Base-by-base conservation (phyloP, 2,797 vertebrate species). In the Crenuchus spilurus region DNA sequence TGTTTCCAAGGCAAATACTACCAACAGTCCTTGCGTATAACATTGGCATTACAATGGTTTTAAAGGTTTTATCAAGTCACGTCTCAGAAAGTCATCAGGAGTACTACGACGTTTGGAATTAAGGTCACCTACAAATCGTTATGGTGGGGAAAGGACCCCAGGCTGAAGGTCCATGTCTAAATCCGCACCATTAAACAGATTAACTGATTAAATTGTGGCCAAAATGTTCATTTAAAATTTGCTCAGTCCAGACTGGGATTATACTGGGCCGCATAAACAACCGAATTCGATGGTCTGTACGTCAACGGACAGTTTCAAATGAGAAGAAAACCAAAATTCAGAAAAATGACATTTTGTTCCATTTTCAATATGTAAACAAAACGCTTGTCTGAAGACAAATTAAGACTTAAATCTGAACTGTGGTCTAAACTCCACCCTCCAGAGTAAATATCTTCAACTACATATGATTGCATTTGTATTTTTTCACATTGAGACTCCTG, bases 401-500 rank as follows among this genome's bases (percentile, higher is more conserved):
- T 48, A 69, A 72, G 35, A 57, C 41, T 57, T 11, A 18, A 6
- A 63, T 71, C 31, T 51, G 44, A 16, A 37, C 18, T 16, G 6
- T 62, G 20, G 35, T 64, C 69, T 82, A 11, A 55, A 62, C 67
- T 75, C 62, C 62, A 51, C 77, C 83, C 54, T 60, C 81, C 28
- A 69, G 0, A 71, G 33, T 73, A 67, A 70, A 74, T 66, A 70
- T 68, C 41, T 63, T 76, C 77, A 85, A 84, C 78, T 78, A 75
- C 83, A 80, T 76, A 76, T 80, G 80, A 90, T 84, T 85, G 84
- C 79, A 81, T 86, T n/a, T n/a, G n/a, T n/a, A n/a, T n/a, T n/a
- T 81, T 87, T 73, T 79, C 80, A 75, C 87, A 83, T 81, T 82
- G 86, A 80, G 91, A 94, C 86, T 89, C 89, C 84, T 90, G 88